A percentile compares a stretch with the other conserved stretches of the same genome.
phyloP scores from a whole-genome alignment of 2,888 invertebrate genomes.

The Metacarcinus magister region DNA sequence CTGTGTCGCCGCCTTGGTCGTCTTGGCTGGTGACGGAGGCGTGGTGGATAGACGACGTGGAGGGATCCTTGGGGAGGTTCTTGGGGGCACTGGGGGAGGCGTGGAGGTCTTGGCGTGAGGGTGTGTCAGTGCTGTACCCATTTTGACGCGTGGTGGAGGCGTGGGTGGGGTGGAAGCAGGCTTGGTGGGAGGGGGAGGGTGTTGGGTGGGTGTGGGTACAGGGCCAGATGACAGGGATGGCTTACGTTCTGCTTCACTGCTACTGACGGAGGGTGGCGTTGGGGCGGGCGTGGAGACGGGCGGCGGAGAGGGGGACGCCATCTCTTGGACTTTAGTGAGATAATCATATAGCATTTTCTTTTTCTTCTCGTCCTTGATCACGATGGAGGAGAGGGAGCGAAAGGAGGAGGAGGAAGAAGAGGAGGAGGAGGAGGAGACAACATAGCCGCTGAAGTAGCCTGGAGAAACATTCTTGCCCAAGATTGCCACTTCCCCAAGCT shows the following conservation, averaged over 20 bases:
- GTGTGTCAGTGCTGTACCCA: background rate
- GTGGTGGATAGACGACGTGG: constrained; percentile 45
- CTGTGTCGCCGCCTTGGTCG: background rate
- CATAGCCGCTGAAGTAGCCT: constrained; percentile 66
- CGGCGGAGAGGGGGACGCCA: background rate
- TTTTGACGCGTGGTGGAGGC: background rate
- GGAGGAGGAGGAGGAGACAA: background rate
- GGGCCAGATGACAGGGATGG: background rate
- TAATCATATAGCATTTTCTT: constrained; percentile 52
- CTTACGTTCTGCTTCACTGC: background rate
- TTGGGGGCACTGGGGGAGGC: constrained; percentile 64
- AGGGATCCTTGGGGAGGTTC: constrained; percentile 50
- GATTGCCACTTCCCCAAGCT: constrained; percentile 73
- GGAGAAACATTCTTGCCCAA: constrained; percentile 72
- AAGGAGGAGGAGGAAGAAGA: constrained; percentile 53
- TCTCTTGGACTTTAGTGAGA: constrained; percentile 38
- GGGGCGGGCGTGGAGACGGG: background rate
- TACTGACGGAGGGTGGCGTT: background rate
- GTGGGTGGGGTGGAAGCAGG: background rate
- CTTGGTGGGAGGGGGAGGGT: background rate
- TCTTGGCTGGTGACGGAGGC: constrained; percentile 28
- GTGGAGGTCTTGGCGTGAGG: background rate
- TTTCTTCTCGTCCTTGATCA: constrained; percentile 45
- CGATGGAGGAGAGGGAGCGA: constrained; percentile 56
- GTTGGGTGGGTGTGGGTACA: background rate